These are phyloP conservation scores for Neosilurus mollespiculum DNA, from an alignment of 2,797 vertebrate species.

Conservation along the genomic window DNA sequence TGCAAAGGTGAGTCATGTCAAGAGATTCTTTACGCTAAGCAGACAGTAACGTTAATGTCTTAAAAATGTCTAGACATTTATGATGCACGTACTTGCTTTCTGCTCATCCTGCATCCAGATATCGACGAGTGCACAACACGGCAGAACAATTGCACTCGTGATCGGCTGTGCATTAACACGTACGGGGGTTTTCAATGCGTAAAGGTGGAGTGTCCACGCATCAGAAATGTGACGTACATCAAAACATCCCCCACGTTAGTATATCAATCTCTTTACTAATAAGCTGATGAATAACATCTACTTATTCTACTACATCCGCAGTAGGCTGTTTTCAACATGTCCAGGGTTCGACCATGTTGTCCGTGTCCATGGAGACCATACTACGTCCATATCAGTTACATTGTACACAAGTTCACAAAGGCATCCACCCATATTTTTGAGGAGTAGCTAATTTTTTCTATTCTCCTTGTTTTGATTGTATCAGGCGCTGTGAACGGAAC, in stretches of 20 bases:
- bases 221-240: constrained; percentile 77
- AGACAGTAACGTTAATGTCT: not conserved
- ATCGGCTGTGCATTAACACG: constrained; percentile 82
- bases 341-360: no score
- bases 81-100: not conserved
- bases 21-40: not conserved
- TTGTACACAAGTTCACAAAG: no score
- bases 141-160: constrained; percentile 81
- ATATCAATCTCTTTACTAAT: no score
- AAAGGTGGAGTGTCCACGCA: constrained; percentile 78
- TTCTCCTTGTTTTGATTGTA: not conserved
- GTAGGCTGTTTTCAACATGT: no score
- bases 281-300: no score
- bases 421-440: no score
- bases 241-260: constrained; percentile 85
- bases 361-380: no score
- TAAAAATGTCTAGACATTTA: not conserved
- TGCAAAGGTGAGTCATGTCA: constrained; percentile 76
- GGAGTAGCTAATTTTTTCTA: not conserved
- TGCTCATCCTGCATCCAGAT: constrained; percentile 66
- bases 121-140: constrained; percentile 80
- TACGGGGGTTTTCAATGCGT: constrained; percentile 82
- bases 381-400: no score
- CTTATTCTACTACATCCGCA: no score
- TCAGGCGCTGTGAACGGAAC: constrained; percentile 85